Evolutionary conservation across 2,797 vertebrate species (phyloP).

Genomic region (Erpetoichthys calabaricus): DNA sequence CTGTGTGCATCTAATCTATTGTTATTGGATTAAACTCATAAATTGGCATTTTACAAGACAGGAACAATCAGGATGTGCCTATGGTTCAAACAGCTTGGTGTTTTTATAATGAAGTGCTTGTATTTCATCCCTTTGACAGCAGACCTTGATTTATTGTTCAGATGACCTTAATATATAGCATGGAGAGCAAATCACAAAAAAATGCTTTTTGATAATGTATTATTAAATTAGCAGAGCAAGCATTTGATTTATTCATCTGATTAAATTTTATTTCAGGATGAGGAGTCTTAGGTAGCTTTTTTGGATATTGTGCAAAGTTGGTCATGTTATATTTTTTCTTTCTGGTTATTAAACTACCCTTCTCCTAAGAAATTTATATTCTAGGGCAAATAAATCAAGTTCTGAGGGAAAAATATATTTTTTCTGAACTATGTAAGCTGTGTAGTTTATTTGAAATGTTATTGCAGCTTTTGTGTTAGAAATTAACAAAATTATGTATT

Average conservation of each 20-base stretch:
- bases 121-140: neutral
- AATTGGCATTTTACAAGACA: conserved; percentile 6
- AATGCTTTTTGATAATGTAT: neutral
- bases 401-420: too few species aligned
- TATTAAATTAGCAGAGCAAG: conserved; percentile 1
- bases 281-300: too few species aligned
- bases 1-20: conserved; percentile 20
- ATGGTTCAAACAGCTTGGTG: conserved; percentile 3
- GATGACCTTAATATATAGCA: neutral
- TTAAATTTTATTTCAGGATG: neutral
- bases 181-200: neutral
- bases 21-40: conserved; percentile 16
- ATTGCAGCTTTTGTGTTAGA: too few species aligned
- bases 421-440: too few species aligned
- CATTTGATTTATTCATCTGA: conserved; percentile 1
- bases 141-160: conserved; percentile 3
- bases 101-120: conserved; percentile 1
- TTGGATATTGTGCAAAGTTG: too few species aligned
- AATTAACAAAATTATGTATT: too few species aligned
- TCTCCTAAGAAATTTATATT: too few species aligned
- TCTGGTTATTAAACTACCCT: too few species aligned
- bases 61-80: conserved; percentile 4
- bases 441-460: too few species aligned
- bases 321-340: too few species aligned
- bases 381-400: too few species aligned